Evolutionary conservation across 1,140 invertebrate species (phyloP).

Genomic region (Phthorimaea operculella): DNA sequence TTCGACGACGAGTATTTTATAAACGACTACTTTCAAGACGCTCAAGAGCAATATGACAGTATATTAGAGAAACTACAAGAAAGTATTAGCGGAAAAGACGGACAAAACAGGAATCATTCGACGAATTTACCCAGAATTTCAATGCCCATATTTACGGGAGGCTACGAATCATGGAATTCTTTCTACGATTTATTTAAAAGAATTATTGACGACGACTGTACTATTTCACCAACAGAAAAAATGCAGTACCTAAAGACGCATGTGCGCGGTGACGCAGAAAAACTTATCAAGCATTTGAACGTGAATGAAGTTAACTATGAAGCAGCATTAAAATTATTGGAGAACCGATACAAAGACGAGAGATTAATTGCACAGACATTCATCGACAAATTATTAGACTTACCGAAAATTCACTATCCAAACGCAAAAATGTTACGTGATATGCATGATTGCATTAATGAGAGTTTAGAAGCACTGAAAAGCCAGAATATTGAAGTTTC

Average conservation of each 20-base stretch:
- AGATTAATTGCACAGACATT: constrained; percentile 6
- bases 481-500: constrained; percentile 6
- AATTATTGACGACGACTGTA: constrained; percentile 10
- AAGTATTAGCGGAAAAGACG: constrained; percentile 1
- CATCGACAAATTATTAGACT: constrained; percentile 7
- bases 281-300: constrained; percentile 4
- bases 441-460: constrained; percentile 8
- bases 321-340: constrained; percentile 7
- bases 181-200: constrained; percentile 8
- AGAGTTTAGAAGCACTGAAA: constrained; percentile 8
- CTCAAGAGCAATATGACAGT: constrained; percentile 4
- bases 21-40: constrained; percentile 1
- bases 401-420: constrained; percentile 7
- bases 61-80: constrained; percentile 6
- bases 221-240: constrained; percentile 3
- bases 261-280: constrained; percentile 6
- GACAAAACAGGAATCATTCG: background rate
- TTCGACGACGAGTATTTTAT: constrained; percentile 5
- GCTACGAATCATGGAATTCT: constrained; percentile 7
- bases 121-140: constrained; percentile 9
- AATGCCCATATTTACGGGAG: constrained; percentile 8
- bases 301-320: constrained; percentile 6
- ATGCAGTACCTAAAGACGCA: background rate
- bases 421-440: constrained; percentile 6
- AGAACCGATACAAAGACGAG: constrained; percentile 6